Percentiles rank a stretch among this genome's conserved stretches.
These are phyloP conservation scores for Jacana jacana DNA, from an alignment of 2,113 vertebrate species.

Conservation along the genomic window DNA sequence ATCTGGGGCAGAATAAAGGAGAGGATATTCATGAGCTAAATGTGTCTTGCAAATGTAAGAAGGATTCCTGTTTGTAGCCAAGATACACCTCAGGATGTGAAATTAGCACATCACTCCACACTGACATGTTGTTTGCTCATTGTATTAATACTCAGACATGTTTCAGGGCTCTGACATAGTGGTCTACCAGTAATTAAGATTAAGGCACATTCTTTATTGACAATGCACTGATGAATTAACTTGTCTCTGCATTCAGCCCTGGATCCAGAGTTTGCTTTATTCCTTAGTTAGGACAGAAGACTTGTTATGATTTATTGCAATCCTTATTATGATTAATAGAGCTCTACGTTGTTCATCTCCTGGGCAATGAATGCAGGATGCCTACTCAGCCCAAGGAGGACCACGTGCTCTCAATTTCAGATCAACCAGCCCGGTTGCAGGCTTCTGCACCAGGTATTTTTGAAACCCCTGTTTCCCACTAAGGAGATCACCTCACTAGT, in stretches of 20 bases:
- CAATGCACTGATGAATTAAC: slow-evolving; percentile 35
- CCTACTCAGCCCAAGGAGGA: neutral
- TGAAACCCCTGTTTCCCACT: neutral
- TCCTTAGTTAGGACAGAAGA: neutral
- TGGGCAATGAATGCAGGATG: neutral
- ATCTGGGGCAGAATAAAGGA: neutral
- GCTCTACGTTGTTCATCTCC: slow-evolving; percentile 13
- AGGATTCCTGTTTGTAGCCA: neutral
- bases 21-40: neutral
- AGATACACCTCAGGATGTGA: neutral
- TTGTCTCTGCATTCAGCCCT: neutral
- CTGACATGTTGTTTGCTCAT: slow-evolving; percentile 5
- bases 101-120: neutral
- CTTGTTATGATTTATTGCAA: slow-evolving; percentile 43
- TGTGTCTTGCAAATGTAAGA: neutral
- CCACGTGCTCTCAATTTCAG: neutral
- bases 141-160: neutral
- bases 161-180: neutral
- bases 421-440: neutral
- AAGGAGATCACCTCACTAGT: neutral
- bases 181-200: slow-evolving; percentile 29
- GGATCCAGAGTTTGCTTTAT: neutral
- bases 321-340: slow-evolving; percentile 47
- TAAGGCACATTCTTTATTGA: slow-evolving; percentile 12
- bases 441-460: neutral